Evolutionary conservation across 2,888 invertebrate species (phyloP).

Genomic region (Empis stercorea): DNA sequence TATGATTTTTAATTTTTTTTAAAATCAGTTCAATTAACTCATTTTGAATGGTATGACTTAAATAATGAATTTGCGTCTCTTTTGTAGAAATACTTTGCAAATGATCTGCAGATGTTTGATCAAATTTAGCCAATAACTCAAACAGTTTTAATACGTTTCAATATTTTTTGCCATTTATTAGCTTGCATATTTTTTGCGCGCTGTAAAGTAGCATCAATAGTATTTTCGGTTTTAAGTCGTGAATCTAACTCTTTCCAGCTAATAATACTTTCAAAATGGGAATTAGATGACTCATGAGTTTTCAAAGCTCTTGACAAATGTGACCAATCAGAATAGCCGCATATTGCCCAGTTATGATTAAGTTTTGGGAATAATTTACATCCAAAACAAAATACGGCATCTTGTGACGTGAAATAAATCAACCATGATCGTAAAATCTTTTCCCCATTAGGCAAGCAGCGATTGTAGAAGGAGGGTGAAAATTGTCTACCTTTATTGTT

Average conservation of each 20-base stretch:
- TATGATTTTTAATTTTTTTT: neutral
- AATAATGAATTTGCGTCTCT: neutral
- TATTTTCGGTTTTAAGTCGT: neutral
- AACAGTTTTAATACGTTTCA: neutral
- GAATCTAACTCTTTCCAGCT: neutral
- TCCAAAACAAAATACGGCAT: neutral
- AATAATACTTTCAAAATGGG: neutral
- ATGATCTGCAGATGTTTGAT: neutral
- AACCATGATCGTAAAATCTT: neutral
- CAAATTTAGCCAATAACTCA: neutral
- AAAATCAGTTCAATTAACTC: neutral
- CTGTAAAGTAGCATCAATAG: neutral
- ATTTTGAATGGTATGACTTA: neutral
- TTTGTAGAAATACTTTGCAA: neutral
- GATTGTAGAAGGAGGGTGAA: neutral
- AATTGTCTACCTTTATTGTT: constrained; percentile 1
- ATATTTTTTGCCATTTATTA: neutral
- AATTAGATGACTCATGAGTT: neutral
- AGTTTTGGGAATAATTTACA: neutral
- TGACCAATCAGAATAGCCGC: neutral
- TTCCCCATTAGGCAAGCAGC: constrained; percentile 1
- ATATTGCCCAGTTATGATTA: neutral
- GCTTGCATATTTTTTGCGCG: neutral
- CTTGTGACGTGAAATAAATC: neutral
- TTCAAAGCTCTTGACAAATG: neutral